phyloP scores from a whole-genome alignment of 2,113 vertebrate species.

The Rhabdomys dilectus region DNA sequence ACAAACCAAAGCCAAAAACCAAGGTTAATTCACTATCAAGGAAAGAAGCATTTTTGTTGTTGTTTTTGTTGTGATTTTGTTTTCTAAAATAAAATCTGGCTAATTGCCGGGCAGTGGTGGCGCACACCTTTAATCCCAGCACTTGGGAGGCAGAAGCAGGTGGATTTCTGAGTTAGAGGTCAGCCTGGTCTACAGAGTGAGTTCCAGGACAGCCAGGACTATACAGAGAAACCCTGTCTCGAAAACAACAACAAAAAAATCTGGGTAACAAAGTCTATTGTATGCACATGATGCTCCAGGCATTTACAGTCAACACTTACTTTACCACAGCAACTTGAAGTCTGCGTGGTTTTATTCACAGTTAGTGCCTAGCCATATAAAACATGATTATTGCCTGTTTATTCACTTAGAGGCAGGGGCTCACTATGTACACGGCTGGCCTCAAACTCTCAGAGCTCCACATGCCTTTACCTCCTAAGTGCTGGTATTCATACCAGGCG shows the following conservation, averaged over 20 bases:
- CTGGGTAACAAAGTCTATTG: not conserved
- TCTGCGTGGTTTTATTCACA: not conserved
- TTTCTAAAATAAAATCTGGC: not conserved
- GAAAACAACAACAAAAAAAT: too few relatives aligned
- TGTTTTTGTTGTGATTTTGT: not conserved
- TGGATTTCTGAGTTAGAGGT: too few relatives aligned
- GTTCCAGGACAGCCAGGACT: too few relatives aligned
- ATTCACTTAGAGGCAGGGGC: not conserved
- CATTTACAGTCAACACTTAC: not conserved
- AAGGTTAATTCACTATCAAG: not conserved
- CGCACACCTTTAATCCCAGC: too few relatives aligned
- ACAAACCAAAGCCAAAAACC: too few relatives aligned
- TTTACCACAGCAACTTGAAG: not conserved
- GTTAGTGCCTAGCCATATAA: not conserved
- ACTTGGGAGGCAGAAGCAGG: too few relatives aligned
- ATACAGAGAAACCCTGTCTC: too few relatives aligned
- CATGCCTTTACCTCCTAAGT: not conserved
- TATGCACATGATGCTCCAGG: too few relatives aligned
- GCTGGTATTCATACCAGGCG: not conserved
- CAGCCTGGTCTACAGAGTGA: too few relatives aligned
- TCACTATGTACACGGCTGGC: not conserved
- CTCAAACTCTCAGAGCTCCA: not conserved
- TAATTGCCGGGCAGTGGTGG: too few relatives aligned
- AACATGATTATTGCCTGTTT: not conserved
- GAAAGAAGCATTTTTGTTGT: not conserved